Evolutionary conservation across 1,140 invertebrate genomes (phyloP), one percentile per base, ranked within the genome.

Genomic region (Danaus melanippus): DNA sequence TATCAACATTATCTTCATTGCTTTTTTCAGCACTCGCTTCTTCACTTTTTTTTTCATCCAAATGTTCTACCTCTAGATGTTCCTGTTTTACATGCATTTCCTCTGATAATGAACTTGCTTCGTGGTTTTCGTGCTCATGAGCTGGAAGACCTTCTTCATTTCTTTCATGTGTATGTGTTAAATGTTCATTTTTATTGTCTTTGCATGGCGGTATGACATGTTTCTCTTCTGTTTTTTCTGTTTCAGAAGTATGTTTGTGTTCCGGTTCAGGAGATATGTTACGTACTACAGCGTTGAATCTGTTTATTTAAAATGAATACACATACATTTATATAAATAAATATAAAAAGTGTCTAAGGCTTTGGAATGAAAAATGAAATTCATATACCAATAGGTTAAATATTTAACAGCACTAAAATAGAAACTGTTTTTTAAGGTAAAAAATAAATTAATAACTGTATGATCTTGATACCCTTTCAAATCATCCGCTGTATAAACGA

Each of bases 401-500:
- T 32, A 8, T 32, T 32, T 32, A 32, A 32, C 6, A 32, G 1
- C 1, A 32, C 21, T 32, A 32, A 32, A 32, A 32, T 32, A 5
- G 21, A 7, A 32, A 32, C 7, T 32, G 21, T 32, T 32, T 32
- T 3, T 32, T 32, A 7, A 32, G 6, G 6, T 32, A 32, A 32
- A 32, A 8, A 32, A 5, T 17, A 39, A 9, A 8, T 52, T 15
- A 32, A 9, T 12, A n/a, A 21, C 12, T 41, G 39, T 62, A 62
- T 10, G 12, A 56, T 54, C 52, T 8, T 50, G 10, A 68, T 71
- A 92, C 64, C 92, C 93, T 67, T 88, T 91, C 61, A 91, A 83
- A 17, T 91, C 89, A 69, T 93, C 92, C 42, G 92, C 91, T 11
- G 90, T 92, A 79, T 94, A 94, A 51, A 92, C 88, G 9, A 93